These are phyloP conservation scores for Tillus elongatus DNA, from an alignment of 2,888 invertebrate species.

Conservation along the genomic window DNA sequence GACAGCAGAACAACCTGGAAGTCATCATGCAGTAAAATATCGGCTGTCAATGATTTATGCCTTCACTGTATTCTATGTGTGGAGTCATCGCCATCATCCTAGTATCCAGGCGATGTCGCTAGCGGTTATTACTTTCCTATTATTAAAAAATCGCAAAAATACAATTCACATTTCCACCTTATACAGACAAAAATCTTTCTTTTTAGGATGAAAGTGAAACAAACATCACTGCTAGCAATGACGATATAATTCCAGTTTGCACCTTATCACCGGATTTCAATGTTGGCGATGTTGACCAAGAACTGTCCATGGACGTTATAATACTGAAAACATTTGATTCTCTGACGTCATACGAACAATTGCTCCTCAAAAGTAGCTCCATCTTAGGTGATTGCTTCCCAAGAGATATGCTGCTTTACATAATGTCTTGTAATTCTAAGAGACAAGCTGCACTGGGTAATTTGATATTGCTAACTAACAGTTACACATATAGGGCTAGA, in stretches of 20 bases:
- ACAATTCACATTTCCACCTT: neutral
- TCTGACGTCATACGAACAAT: constrained; percentile 53
- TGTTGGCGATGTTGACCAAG: constrained; percentile 46
- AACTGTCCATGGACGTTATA: constrained; percentile 51
- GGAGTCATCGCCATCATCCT: too few relatives aligned
- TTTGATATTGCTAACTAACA: too few relatives aligned
- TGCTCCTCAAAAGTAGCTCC: constrained; percentile 55
- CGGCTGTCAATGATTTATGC: too few relatives aligned
- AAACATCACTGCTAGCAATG: constrained; percentile 5
- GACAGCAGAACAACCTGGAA: too few relatives aligned
- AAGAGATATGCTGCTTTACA: constrained; percentile 49
- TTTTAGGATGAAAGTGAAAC: constrained; percentile 6
- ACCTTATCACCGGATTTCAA: constrained; percentile 43
- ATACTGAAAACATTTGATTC: constrained; percentile 57
- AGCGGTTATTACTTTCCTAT: too few relatives aligned
- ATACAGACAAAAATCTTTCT: constrained; percentile 6
- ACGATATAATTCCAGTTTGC: constrained; percentile 41
- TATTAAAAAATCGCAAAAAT: too few relatives aligned
- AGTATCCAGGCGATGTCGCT: too few relatives aligned
- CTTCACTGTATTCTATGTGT: too few relatives aligned
- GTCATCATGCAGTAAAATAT: too few relatives aligned
- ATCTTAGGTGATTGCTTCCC: constrained; percentile 56
- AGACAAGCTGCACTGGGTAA: constrained; percentile 48
- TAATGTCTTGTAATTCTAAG: constrained; percentile 44
- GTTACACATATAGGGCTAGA: too few relatives aligned